Evolutionary conservation across 2,797 vertebrate species (phyloP).

Genomic region (Decapterus maruadsi): DNA sequence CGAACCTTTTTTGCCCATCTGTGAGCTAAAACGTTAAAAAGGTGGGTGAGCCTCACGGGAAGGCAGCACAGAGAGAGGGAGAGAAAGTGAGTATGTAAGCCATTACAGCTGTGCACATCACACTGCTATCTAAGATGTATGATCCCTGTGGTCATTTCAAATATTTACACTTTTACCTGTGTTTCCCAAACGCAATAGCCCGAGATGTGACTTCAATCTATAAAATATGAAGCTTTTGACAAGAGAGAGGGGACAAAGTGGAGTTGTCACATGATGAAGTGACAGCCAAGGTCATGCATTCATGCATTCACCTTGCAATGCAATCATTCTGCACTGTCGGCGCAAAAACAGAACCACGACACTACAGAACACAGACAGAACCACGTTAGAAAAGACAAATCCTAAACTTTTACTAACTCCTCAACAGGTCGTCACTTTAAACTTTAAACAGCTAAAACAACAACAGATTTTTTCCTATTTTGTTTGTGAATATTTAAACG

Average conservation of each 20-base stretch:
- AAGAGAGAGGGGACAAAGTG: conserved; percentile 28
- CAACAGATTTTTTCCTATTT: not conserved
- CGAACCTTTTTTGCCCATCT: conserved; percentile 77
- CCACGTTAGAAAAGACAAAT: not conserved
- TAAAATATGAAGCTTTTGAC: conserved; percentile 66
- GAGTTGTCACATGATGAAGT: conserved; percentile 6
- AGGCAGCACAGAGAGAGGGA: not conserved
- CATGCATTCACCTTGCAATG: conserved; percentile 14
- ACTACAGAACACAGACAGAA: not conserved
- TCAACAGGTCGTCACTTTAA: conserved; percentile 10
- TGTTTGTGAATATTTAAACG: conserved; percentile 22
- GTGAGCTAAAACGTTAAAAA: conserved; percentile 76
- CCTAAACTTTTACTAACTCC: not conserved
- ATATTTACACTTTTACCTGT: conserved; percentile 74
- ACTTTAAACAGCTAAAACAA: not conserved
- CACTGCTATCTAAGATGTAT: conserved; percentile 63
- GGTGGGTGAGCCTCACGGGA: conserved; percentile 68
- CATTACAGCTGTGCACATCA: conserved; percentile 66
- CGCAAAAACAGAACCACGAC: not conserved
- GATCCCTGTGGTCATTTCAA: conserved; percentile 62
- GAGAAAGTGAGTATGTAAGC: conserved; percentile 60
- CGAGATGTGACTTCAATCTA: conserved; percentile 51
- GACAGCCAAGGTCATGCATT: conserved; percentile 5
- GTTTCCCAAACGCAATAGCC: conserved; percentile 40
- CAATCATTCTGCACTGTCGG: not conserved